Percentiles rank a stretch among this genome's conserved stretches.
Evolutionary conservation across 2,113 vertebrate species (phyloP).

Genomic region (Phalacrocorax brasilianus): DNA sequence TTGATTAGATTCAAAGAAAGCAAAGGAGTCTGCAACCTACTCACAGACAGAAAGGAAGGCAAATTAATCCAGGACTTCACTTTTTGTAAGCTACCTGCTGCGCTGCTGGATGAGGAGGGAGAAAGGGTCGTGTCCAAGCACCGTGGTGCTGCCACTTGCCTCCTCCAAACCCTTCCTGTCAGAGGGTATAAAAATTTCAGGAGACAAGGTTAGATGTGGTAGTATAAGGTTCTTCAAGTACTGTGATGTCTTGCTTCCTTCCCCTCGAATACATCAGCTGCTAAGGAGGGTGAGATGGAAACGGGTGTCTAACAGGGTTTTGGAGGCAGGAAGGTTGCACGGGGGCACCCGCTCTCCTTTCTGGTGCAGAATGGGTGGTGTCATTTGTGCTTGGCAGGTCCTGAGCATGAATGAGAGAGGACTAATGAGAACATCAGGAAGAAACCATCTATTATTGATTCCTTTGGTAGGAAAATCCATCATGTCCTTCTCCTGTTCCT

Average conservation of each 20-base stretch:
- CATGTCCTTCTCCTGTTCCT: background rate
- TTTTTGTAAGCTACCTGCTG: background rate
- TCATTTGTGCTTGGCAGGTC: background rate
- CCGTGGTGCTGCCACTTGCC: background rate
- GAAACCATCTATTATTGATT: slow-evolving; percentile 16
- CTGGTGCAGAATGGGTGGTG: background rate
- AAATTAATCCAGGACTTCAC: background rate
- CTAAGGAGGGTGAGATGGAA: background rate
- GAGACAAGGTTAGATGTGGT: background rate
- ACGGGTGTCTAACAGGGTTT: background rate
- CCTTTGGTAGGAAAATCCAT: slow-evolving; percentile 21
- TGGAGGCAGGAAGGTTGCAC: background rate
- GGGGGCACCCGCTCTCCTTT: background rate
- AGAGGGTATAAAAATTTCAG: background rate
- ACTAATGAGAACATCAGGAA: slow-evolving; percentile 19
- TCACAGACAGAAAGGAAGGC: background rate
- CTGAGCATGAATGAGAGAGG: background rate
- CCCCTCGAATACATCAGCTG: background rate
- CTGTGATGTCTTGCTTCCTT: background rate
- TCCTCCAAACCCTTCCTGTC: background rate
- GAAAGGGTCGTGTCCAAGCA: background rate
- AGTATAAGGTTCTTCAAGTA: background rate
- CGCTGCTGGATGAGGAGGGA: background rate
- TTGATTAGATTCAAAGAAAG: slow-evolving; percentile 11
- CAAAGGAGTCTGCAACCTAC: background rate